Conservation (phyloP, 2,888 invertebrate genomes). For the Tenthredo notha region DNA sequence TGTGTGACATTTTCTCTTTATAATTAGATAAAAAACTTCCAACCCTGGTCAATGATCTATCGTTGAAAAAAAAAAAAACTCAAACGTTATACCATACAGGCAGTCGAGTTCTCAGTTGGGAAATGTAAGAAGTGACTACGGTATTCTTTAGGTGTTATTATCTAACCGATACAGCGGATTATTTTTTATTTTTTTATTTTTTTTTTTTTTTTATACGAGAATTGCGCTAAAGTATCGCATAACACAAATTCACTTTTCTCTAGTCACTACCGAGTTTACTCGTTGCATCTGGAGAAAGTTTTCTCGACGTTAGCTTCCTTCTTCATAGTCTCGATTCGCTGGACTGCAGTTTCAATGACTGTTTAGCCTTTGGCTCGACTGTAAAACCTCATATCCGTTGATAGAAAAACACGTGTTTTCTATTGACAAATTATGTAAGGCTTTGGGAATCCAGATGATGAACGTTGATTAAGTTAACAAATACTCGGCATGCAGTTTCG, state of each 20-base stretch:
- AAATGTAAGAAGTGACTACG: conserved; percentile 18
- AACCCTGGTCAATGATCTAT: neutral
- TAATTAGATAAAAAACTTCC: conserved; percentile 15
- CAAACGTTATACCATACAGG: neutral
- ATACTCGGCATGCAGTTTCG: neutral
- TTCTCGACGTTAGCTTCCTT: conserved; percentile 31
- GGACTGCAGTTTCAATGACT: neutral
- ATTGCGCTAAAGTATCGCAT: conserved; percentile 30
- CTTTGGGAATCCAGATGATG: neutral
- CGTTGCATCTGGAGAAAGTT: conserved; percentile 52
- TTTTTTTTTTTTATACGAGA: neutral
- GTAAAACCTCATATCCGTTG: conserved; percentile 15
- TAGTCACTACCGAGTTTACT: conserved; percentile 6
- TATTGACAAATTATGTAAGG: neutral
- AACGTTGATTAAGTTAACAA: neutral
- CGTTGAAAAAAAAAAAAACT: neutral
- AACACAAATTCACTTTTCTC: conserved; percentile 32
- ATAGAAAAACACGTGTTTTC: conserved; percentile 17
- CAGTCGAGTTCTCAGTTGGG: neutral
- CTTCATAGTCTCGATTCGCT: conserved; percentile 20
- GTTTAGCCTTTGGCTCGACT: neutral
- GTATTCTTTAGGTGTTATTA: conserved; percentile 37
- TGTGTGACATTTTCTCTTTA: conserved; percentile 23
- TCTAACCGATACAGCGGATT: conserved; percentile 22
- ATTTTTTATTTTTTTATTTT: neutral